Evolutionary conservation across 1,140 invertebrate genomes (phyloP).

Genomic region (Drosophila varians): DNA sequence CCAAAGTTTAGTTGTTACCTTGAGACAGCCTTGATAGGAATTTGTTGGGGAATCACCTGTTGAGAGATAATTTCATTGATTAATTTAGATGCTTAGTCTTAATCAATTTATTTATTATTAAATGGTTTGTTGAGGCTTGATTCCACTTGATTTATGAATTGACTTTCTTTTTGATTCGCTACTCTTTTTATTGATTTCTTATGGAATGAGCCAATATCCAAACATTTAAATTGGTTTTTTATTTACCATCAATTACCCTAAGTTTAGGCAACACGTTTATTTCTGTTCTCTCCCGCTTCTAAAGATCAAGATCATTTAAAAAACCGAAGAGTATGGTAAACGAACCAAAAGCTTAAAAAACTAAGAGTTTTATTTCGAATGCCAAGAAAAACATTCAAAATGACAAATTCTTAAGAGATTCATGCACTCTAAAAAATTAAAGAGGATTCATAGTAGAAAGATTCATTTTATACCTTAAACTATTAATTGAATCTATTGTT

Average conservation of each 20-base stretch:
- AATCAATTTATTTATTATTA: background rate
- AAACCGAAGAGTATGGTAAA: background rate
- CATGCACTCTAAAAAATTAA: background rate
- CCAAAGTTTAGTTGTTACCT: background rate
- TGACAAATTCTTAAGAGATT: background rate
- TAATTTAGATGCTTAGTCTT: background rate
- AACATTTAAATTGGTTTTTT: too few species aligned
- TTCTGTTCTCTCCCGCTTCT: background rate
- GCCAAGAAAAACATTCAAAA: background rate
- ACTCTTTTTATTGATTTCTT: too few species aligned
- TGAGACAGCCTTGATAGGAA: background rate
- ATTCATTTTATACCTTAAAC: too few species aligned
- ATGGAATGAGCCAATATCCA: too few species aligned
- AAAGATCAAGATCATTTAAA: conserved; percentile 8
- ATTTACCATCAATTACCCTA: background rate
- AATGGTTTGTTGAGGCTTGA: background rate
- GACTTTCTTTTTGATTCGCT: too few species aligned
- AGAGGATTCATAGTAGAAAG: too few species aligned
- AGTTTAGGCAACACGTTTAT: background rate
- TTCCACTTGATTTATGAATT: background rate
- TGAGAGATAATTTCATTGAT: background rate
- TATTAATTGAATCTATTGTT: too few species aligned
- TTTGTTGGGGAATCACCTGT: background rate
- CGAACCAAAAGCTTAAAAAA: background rate
- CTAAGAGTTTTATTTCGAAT: background rate